These are phyloP conservation scores for Ormyrus thymus DNA, from an alignment of 2,888 invertebrate genomes.

Conservation along the genomic window DNA sequence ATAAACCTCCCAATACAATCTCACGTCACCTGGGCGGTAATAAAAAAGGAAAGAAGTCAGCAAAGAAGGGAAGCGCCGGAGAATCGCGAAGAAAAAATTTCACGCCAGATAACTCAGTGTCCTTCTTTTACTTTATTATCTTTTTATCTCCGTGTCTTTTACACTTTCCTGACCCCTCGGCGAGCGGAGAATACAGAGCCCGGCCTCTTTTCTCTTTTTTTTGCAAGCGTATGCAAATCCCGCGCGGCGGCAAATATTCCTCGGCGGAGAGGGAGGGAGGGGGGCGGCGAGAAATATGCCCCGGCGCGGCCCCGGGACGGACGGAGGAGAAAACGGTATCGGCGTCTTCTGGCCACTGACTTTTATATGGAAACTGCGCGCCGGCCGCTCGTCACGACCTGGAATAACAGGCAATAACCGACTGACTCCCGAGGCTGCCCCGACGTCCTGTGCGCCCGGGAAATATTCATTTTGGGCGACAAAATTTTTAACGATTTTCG, in stretches of 20 bases:
- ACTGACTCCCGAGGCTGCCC: neutral
- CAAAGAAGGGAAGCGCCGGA: neutral
- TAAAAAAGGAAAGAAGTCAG: neutral
- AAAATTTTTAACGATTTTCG: conserved; percentile 38
- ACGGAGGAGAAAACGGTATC: conserved; percentile 42
- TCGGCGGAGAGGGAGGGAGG: neutral
- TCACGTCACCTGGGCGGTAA: neutral
- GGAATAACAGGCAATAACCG: conserved; percentile 50
- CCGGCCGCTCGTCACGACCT: conserved; percentile 24
- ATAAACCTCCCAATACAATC: conserved; percentile 40
- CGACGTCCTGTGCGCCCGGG: neutral
- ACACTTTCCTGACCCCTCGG: conserved; percentile 42
- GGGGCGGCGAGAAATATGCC: conserved; percentile 50
- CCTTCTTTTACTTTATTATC: conserved; percentile 55
- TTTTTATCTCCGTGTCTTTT: conserved; percentile 49
- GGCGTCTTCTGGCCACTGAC: conserved; percentile 53
- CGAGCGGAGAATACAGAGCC: conserved; percentile 17
- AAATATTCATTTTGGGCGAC: conserved; percentile 37
- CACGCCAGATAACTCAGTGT: conserved; percentile 53
- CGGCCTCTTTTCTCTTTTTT: conserved; percentile 46
- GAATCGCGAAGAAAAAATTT: conserved; percentile 33
- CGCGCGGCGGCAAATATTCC: conserved; percentile 52
- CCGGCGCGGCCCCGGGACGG: conserved; percentile 28
- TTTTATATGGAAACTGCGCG: conserved; percentile 48
- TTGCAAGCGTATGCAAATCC: conserved; percentile 57